Conservation (phyloP, 2,797 vertebrate species). For the Danionella dracula region DNA sequence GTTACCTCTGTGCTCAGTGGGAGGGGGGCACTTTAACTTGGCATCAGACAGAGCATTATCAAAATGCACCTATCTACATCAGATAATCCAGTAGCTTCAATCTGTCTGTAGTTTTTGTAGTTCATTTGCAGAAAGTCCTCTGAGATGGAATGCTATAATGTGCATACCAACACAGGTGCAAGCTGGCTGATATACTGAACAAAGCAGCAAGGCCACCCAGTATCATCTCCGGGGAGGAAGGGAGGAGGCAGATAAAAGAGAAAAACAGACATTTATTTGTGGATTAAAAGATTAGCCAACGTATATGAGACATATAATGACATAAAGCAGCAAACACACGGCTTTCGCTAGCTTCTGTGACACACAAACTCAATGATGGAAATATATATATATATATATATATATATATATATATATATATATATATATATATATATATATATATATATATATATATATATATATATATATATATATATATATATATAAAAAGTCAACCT, state of each 20-base stretch:
- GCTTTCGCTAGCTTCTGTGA: background rate
- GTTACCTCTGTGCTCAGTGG: background rate
- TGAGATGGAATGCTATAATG: conserved; percentile 27
- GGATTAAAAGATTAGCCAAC: conserved; percentile 57
- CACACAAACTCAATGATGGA: background rate
- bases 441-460: too few relatives aligned
- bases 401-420: too few relatives aligned
- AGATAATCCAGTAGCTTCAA: conserved; percentile 34
- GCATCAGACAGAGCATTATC: conserved; percentile 40
- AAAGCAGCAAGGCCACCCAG: conserved; percentile 13
- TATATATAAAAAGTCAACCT: background rate
- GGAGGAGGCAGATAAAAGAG: conserved; percentile 57
- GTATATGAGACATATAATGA: conserved; percentile 43
- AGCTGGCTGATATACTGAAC: conserved; percentile 21
- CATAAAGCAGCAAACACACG: conserved; percentile 25
- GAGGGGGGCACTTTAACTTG: conserved; percentile 25
- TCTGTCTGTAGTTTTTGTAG: conserved; percentile 40
- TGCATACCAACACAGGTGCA: conserved; percentile 41
- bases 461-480: too few relatives aligned
- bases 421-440: too few relatives aligned
- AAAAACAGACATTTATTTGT: conserved; percentile 57
- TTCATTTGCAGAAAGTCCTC: conserved; percentile 65
- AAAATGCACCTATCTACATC: conserved; percentile 41
- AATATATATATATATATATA: background rate
- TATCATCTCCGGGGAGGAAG: conserved; percentile 30